Percentiles rank a stretch among this genome's conserved stretches.
These are phyloP conservation scores for Acipenser oxyrinchus DNA, from an alignment of 2,797 vertebrate species.

Conservation along the genomic window DNA sequence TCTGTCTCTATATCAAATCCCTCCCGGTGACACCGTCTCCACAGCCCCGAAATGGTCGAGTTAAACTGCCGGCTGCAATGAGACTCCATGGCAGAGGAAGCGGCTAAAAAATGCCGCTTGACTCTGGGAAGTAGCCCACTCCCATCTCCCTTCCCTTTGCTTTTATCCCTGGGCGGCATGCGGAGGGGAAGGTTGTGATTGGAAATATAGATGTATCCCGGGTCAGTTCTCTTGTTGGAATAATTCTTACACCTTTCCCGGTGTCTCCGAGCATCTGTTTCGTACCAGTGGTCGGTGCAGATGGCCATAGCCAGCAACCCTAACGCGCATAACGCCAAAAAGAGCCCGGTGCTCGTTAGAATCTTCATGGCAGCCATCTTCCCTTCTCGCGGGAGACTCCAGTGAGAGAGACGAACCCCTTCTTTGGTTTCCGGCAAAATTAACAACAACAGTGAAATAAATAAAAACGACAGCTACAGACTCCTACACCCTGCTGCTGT, in stretches of 20 bases:
- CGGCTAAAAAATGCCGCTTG: slow-evolving; percentile 52
- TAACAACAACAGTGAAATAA: slow-evolving; percentile 39
- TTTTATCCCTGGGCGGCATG: slow-evolving; percentile 62
- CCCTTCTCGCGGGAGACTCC: slow-evolving; percentile 52
- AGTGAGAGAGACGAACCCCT: slow-evolving; percentile 51
- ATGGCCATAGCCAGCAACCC: slow-evolving; percentile 80
- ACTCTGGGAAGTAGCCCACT: slow-evolving; percentile 33
- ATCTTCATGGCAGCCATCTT: slow-evolving; percentile 91
- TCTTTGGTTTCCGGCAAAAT: slow-evolving; percentile 49
- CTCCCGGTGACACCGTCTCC: slow-evolving; percentile 79
- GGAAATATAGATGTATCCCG: slow-evolving; percentile 82
- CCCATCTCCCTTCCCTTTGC: slow-evolving; percentile 39
- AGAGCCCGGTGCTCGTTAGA: slow-evolving; percentile 77
- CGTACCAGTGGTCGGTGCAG: slow-evolving; percentile 87
- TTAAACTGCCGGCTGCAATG: slow-evolving; percentile 83
- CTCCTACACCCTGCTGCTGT: slow-evolving; percentile 36
- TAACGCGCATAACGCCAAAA: slow-evolving; percentile 74
- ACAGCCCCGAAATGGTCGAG: slow-evolving; percentile 80
- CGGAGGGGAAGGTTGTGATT: slow-evolving; percentile 79
- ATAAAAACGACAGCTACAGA: slow-evolving; percentile 51
- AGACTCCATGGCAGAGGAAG: slow-evolving; percentile 69
- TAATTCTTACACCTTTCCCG: slow-evolving; percentile 82
- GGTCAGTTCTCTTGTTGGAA: slow-evolving; percentile 80
- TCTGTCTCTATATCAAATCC: slow-evolving; percentile 84
- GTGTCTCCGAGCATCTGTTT: slow-evolving; percentile 82